phyloP scores from a whole-genome alignment of 2,797 vertebrate species.

The Aplochiton taeniatus region DNA sequence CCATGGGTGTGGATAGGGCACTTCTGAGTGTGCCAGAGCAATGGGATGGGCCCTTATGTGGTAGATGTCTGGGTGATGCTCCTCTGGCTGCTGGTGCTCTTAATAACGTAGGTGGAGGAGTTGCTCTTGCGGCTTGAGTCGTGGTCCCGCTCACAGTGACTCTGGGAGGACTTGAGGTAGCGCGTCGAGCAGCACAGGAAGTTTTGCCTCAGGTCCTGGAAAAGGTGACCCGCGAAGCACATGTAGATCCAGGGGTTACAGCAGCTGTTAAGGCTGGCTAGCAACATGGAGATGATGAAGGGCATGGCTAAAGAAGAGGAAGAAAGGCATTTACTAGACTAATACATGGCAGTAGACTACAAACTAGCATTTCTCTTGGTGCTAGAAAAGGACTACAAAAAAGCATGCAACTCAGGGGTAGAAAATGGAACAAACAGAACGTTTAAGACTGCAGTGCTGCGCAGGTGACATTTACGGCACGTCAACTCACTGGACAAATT shows the following conservation, averaged over 20 bases:
- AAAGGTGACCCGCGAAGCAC: conserved; percentile 94
- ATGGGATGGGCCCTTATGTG: conserved; percentile 56
- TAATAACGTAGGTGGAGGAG: conserved; percentile 88
- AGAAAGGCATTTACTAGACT: conserved; percentile 12
- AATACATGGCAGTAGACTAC: neutral
- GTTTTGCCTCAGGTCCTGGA: conserved; percentile 88
- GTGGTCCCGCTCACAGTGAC: conserved; percentile 80
- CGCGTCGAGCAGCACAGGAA: conserved; percentile 85
- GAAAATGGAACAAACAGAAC: conserved; percentile 3
- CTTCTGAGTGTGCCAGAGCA: neutral
- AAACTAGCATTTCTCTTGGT: neutral
- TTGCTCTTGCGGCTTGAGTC: conserved; percentile 88
- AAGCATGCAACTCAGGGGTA: too few relatives aligned
- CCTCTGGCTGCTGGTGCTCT: conserved; percentile 86
- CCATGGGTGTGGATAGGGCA: neutral
- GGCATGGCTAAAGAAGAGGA: conserved; percentile 72
- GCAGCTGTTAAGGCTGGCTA: conserved; percentile 98
- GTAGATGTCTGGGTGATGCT: conserved; percentile 80
- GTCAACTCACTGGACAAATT: conserved; percentile 28
- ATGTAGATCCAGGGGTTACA: conserved; percentile 99
- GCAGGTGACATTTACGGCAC: conserved; percentile 46
- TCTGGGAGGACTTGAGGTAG: conserved; percentile 79
- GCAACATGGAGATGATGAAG: conserved; percentile 92
- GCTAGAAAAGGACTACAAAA: too few relatives aligned
- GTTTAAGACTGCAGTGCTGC: conserved; percentile 6